phyloP scores from a whole-genome alignment of 2,113 vertebrate genomes.

The Girardinichthys multiradiatus region DNA sequence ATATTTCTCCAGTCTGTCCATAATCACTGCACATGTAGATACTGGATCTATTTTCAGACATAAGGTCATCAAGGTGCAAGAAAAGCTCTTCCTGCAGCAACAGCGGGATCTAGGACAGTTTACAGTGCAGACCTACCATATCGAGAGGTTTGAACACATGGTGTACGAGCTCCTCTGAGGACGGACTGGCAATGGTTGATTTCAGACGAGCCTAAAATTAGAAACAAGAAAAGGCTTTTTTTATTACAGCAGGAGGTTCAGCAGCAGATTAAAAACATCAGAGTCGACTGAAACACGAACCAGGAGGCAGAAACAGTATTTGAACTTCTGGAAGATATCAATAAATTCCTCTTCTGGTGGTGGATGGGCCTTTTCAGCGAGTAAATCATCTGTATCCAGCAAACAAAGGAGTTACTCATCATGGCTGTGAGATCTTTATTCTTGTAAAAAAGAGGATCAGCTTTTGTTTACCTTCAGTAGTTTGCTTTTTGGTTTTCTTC shows the following conservation, averaged over 20 bases:
- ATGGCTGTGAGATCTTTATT: background rate
- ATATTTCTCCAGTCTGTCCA: no score
- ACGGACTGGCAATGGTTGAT: conserved; percentile 83
- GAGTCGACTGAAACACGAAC: conserved; percentile 72
- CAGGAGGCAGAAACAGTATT: conserved; percentile 89
- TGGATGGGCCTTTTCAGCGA: conserved; percentile 81
- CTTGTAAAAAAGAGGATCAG: background rate
- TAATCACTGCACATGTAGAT: no score
- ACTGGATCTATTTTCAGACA: no score
- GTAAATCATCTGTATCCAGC: conserved; percentile 80
- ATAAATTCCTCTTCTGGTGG: conserved; percentile 85
- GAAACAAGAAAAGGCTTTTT: background rate
- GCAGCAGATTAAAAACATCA: background rate
- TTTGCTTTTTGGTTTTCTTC: conserved; percentile 83
- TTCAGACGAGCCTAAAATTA: conserved; percentile 83
- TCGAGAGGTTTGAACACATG: conserved; percentile 88
- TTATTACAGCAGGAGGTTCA: background rate
- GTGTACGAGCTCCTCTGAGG: conserved; percentile 86
- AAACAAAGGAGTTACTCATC: background rate
- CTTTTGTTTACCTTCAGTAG: conserved; percentile 57
- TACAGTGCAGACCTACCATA: conserved; percentile 79
- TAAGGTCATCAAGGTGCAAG: no score
- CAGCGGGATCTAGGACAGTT: no score
- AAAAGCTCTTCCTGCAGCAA: no score
- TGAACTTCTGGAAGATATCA: conserved; percentile 88